Evolutionary conservation across 2,113 vertebrate genomes (phyloP).

Genomic region (Desmodus rotundus): DNA sequence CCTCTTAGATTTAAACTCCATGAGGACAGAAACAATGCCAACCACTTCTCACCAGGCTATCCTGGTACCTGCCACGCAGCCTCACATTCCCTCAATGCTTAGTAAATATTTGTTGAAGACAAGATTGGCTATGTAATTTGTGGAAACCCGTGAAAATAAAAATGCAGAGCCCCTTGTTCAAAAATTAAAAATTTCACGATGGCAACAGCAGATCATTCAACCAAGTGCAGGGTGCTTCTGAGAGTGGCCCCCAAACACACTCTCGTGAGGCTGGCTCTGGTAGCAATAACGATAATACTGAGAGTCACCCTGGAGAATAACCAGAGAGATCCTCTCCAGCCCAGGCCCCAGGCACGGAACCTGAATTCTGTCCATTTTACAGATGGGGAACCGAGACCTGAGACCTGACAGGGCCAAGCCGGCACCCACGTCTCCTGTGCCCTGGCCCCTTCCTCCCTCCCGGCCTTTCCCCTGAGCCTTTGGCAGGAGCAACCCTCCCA

Average conservation of each 20-base stretch:
- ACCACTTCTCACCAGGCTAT: too few relatives aligned
- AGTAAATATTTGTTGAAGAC: neutral
- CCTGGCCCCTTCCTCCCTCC: neutral
- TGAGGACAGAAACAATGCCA: neutral
- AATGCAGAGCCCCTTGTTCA: neutral
- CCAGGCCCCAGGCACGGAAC: neutral
- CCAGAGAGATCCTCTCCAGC: neutral
- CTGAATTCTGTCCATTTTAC: neutral
- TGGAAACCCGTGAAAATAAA: neutral
- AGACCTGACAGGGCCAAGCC: neutral
- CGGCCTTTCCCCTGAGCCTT: neutral
- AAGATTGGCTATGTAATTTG: neutral
- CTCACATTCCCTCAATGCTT: neutral
- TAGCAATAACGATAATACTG: rapidly evolving
- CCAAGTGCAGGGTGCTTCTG: neutral
- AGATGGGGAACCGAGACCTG: neutral
- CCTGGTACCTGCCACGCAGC: neutral
- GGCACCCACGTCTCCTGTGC: neutral
- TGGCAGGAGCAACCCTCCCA: neutral
- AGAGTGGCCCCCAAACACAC: neutral
- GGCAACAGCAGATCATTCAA: neutral
- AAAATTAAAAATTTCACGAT: neutral
- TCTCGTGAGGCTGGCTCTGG: neutral
- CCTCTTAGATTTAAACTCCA: neutral
- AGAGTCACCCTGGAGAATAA: neutral